Percentiles rank a stretch among this genome's conserved stretches.
Evolutionary conservation across 2,888 invertebrate species (phyloP).

Genomic region (Callyntrura guangdongensis): DNA sequence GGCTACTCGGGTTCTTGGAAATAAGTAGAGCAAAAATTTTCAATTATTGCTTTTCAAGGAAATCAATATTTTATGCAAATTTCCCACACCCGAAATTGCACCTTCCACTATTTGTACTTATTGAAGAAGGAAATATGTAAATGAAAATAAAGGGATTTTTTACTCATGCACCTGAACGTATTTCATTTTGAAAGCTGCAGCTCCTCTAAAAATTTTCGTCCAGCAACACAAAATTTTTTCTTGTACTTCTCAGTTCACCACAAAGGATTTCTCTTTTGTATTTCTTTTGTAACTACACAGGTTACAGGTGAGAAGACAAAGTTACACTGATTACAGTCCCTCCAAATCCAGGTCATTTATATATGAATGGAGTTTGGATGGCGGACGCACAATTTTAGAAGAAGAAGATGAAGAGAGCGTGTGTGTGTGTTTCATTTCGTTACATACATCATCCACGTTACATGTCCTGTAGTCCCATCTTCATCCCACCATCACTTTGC

Average conservation of each 20-base stretch:
- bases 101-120: too few relatives aligned
- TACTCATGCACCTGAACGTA: constrained; percentile 64
- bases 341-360: constrained; percentile 77
- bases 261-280: background rate
- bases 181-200: constrained; percentile 44
- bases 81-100: constrained; percentile 8
- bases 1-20: background rate
- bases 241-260: constrained; percentile 27
- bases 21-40: background rate
- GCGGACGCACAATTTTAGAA: constrained; percentile 14
- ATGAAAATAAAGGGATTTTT: constrained; percentile 32
- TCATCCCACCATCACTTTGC: constrained; percentile 3
- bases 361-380: constrained; percentile 60
- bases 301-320: constrained; percentile 74
- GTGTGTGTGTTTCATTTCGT: constrained; percentile 22
- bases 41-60: constrained; percentile 7
- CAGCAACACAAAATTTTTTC: constrained; percentile 55
- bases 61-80: constrained; percentile 25
- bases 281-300: constrained; percentile 58
- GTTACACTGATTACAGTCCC: constrained; percentile 74
- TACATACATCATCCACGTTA: background rate
- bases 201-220: constrained; percentile 44
- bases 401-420: constrained; percentile 24
- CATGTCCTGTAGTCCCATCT: constrained; percentile 19
- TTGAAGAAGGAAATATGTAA: constrained; percentile 30